Percentiles rank a stretch among this genome's conserved stretches.
phyloP scores from a whole-genome alignment of 2,113 vertebrate genomes.

The Eleginops maclovinus region DNA sequence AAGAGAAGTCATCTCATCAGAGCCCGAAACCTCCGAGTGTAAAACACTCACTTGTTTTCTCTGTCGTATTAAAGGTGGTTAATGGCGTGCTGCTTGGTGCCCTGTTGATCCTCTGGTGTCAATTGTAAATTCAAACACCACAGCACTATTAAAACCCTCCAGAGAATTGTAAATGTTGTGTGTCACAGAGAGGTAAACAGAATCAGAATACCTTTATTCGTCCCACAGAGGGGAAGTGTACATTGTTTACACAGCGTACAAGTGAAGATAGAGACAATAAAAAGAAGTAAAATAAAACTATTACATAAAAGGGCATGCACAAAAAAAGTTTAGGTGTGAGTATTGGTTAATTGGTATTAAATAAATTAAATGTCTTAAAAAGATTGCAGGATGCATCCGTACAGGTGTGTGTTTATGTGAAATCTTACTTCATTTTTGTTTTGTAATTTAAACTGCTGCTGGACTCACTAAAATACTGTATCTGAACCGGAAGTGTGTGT shows the following conservation, averaged over 20 bases:
- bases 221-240: no score
- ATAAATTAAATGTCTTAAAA: neutral
- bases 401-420: constrained; percentile 14
- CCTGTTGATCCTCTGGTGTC: constrained; percentile 26
- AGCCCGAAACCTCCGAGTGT: constrained; percentile 46
- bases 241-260: no score
- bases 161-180: constrained; percentile 2
- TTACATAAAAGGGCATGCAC: no score
- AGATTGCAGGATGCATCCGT: neutral
- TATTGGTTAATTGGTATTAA: neutral
- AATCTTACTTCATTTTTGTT: no score
- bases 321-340: neutral
- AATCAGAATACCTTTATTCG: no score
- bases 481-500: neutral
- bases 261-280: no score
- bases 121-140: constrained; percentile 39
- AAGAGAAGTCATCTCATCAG: constrained; percentile 71
- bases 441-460: neutral
- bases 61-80: constrained; percentile 17
- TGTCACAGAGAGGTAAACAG: constrained; percentile 20
- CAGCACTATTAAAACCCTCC: constrained; percentile 1
- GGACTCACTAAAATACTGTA: neutral
- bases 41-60: constrained; percentile 31
- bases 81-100: constrained; percentile 32
- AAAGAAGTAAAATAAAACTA: no score